These are phyloP conservation scores for Polypedilum vanderplanki DNA, from an alignment of 1,140 invertebrate genomes.

Conservation along the genomic window DNA sequence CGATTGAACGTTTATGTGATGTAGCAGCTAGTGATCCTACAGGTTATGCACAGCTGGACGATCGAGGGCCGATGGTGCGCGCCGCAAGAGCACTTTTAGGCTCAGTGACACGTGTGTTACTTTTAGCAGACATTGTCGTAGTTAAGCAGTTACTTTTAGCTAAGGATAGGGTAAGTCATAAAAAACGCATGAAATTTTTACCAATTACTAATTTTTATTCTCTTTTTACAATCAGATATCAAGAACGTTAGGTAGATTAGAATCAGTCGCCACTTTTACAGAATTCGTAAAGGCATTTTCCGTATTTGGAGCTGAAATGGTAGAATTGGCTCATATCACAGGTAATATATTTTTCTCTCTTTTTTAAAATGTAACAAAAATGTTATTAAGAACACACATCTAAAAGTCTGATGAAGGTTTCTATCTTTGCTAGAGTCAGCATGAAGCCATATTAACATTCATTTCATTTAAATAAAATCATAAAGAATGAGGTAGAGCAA, in stretches of 20 bases:
- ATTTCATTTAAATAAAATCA: slow-evolving; percentile 23
- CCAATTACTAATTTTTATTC: slow-evolving; percentile 5
- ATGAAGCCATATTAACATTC: slow-evolving; percentile 6
- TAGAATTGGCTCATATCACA: slow-evolving; percentile 91
- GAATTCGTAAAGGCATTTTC: slow-evolving; percentile 99
- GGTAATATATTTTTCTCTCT: slow-evolving; percentile 45
- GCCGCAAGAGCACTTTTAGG: slow-evolving; percentile 88
- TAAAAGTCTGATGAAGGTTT: not conserved
- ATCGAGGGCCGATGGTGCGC: slow-evolving; percentile 73
- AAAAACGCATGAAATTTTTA: not conserved
- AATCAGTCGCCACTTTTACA: slow-evolving; percentile 93
- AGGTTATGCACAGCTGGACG: slow-evolving; percentile 41
- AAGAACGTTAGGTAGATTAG: slow-evolving; percentile 74
- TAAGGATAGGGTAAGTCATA: slow-evolving; percentile 80
- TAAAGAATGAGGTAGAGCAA: not conserved
- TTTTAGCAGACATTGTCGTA: slow-evolving; percentile 96
- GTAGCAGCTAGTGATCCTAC: slow-evolving; percentile 60
- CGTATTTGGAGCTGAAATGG: slow-evolving; percentile 97
- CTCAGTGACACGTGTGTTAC: slow-evolving; percentile 91
- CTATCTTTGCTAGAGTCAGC: slow-evolving; percentile 27
- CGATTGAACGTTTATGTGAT: slow-evolving; percentile 84
- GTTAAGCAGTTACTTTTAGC: slow-evolving; percentile 93
- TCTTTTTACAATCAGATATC: slow-evolving; percentile 52
- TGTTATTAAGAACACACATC: not conserved
- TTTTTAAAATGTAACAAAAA: not conserved